Conservation (phyloP, 2,113 vertebrate species). For the Astatoreochromis straeleni region DNA sequence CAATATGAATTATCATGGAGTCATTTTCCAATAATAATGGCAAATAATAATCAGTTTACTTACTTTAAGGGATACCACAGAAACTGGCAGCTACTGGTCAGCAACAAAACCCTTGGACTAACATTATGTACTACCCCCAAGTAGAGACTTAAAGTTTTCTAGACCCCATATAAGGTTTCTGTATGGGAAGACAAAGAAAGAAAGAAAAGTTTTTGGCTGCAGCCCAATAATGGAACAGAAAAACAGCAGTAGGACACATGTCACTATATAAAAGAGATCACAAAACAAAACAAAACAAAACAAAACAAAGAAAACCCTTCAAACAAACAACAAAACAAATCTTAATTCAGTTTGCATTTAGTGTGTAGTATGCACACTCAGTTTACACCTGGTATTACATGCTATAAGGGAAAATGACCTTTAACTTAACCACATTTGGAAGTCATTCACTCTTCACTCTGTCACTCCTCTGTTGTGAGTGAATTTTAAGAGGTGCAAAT, state of each 20-base stretch:
- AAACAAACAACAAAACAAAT: neutral
- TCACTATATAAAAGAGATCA: neutral
- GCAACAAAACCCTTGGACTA: neutral
- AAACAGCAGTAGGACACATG: neutral
- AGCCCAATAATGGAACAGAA: neutral
- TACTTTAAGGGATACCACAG: neutral
- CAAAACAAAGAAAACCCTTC: neutral
- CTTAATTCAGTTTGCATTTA: neutral
- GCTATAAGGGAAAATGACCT: neutral
- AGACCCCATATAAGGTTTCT: neutral
- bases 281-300: accelerated
- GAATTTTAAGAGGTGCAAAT: neutral
- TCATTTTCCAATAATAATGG: neutral
- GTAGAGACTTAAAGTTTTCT: neutral
- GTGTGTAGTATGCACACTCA: neutral
- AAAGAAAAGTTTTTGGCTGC: neutral
- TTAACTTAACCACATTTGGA: neutral
- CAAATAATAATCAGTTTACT: neutral
- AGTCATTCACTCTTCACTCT: neutral
- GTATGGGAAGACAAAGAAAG: neutral
- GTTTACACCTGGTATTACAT: neutral
- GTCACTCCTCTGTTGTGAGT: neutral
- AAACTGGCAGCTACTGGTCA: neutral
- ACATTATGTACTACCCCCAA: neutral
- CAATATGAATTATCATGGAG: neutral